Conservation (phyloP, 2,888 invertebrate genomes). For the Thereva unica region DNA sequence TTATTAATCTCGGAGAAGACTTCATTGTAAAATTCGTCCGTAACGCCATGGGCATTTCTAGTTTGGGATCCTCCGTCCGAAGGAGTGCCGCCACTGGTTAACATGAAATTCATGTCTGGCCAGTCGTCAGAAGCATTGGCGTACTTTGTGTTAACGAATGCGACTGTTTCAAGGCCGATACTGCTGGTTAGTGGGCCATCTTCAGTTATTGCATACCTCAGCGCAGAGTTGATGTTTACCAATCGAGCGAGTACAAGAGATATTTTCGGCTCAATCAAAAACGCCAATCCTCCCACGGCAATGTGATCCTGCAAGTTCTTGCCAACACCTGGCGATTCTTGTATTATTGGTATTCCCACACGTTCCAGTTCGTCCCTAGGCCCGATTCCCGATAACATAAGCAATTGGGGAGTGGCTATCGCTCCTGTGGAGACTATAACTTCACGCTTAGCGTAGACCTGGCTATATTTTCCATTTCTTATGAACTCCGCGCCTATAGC, state of each 20-base stretch:
- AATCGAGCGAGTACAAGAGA: conserved; percentile 79
- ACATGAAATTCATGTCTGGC: conserved; percentile 91
- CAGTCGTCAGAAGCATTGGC: conserved; percentile 85
- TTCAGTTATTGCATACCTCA: conserved; percentile 83
- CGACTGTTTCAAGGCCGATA: conserved; percentile 84
- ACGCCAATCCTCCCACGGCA: conserved; percentile 81
- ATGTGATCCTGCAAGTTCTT: conserved; percentile 89
- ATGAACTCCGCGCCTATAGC: conserved; percentile 82
- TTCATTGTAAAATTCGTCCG: conserved; percentile 79
- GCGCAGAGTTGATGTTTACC: conserved; percentile 80
- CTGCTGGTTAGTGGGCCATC: conserved; percentile 86
- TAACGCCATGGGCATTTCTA: conserved; percentile 78
- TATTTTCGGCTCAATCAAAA: conserved; percentile 78
- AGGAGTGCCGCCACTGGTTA: conserved; percentile 79
- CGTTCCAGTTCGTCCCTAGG: conserved; percentile 73
- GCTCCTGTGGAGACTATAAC: conserved; percentile 72
- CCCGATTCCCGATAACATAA: conserved; percentile 89
- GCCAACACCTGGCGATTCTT: conserved; percentile 82
- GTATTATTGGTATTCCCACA: conserved; percentile 72
- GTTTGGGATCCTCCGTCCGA: conserved; percentile 82
- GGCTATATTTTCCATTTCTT: conserved; percentile 63
- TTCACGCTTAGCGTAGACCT: conserved; percentile 55
- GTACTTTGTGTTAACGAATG: conserved; percentile 86
- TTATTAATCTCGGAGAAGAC: conserved; percentile 73
- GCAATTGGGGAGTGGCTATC: conserved; percentile 86